phyloP scores from a whole-genome alignment of 1,140 invertebrate genomes.

The Elysia chlorotica region DNA sequence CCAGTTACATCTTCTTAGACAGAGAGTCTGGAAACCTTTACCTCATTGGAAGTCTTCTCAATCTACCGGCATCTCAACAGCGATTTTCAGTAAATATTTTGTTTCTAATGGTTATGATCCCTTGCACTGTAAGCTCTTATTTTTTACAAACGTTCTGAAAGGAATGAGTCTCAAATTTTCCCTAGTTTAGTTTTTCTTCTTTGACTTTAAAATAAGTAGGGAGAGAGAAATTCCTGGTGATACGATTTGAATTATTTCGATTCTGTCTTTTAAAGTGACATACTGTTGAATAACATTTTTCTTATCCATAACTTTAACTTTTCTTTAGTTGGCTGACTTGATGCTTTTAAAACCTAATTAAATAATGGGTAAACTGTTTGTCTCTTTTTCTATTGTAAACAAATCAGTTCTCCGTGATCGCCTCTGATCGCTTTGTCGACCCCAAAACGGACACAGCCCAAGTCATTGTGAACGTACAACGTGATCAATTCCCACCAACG shows the following conservation, averaged over 20 bases:
- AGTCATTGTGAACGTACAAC: not conserved
- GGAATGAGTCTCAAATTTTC: not conserved
- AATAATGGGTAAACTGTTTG: not conserved
- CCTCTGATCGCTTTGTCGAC: not conserved
- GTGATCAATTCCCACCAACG: conserved; percentile 1
- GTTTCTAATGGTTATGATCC: not conserved
- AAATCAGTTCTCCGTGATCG: conserved; percentile 8
- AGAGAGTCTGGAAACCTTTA: conserved; percentile 8
- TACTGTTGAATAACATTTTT: too few species aligned
- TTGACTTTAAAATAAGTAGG: too few species aligned
- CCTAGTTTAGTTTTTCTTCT: not conserved
- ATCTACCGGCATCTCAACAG: not conserved
- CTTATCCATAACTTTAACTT: too few species aligned
- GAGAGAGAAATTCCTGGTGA: too few species aligned
- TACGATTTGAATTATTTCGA: too few species aligned
- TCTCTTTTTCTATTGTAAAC: too few species aligned
- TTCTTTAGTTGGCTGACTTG: too few species aligned
- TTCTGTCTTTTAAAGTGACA: too few species aligned
- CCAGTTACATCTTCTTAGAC: conserved; percentile 12
- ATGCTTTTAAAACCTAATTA: not conserved
- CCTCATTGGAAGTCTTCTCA: not conserved
- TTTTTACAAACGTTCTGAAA: not conserved
- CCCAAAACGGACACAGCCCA: not conserved
- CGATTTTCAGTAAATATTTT: conserved; percentile 1
- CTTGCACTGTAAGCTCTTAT: too few species aligned